These are phyloP conservation scores for Coreoperca whiteheadi DNA, from an alignment of 2,113 vertebrate genomes.

Conservation along the genomic window DNA sequence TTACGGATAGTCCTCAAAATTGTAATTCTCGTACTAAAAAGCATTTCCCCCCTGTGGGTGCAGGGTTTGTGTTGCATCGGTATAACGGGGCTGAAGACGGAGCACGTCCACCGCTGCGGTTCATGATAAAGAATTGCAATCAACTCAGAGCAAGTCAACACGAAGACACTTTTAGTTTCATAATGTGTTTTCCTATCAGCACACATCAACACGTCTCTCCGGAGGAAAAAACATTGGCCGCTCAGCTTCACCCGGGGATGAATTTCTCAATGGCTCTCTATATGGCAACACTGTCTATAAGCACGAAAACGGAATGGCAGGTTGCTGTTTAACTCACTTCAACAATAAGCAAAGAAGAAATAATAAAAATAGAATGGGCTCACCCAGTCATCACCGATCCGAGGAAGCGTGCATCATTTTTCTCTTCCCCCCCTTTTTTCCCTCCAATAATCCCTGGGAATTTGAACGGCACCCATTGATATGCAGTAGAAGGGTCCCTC, in stretches of 20 bases:
- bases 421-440: conserved; percentile 58
- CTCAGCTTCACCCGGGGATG: conserved; percentile 61
- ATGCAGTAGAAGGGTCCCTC: conserved; percentile 69
- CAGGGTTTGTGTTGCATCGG: conserved; percentile 59
- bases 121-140: conserved; percentile 56
- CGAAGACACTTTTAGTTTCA: conserved; percentile 61
- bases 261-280: conserved; percentile 74
- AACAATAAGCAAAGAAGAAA: conserved; percentile 57
- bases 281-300: conserved; percentile 56
- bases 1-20: no score
- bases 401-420: conserved; percentile 72
- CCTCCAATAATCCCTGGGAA: conserved; percentile 82
- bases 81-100: conserved; percentile 51
- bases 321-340: conserved; percentile 59
- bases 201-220: conserved; percentile 60
- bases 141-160: conserved; percentile 64
- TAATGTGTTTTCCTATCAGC: conserved; percentile 11
- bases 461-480: conserved; percentile 78
- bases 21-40: no score
- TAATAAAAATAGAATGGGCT: conserved; percentile 70
- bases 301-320: conserved; percentile 54
- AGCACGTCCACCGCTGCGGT: conserved; percentile 72
- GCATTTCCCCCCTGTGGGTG: conserved; percentile 19
- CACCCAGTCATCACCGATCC: conserved; percentile 77
- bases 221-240: conserved; percentile 49